Evolutionary conservation across 2,797 vertebrate genomes (phyloP).

Genomic region (Semotilus atromaculatus): DNA sequence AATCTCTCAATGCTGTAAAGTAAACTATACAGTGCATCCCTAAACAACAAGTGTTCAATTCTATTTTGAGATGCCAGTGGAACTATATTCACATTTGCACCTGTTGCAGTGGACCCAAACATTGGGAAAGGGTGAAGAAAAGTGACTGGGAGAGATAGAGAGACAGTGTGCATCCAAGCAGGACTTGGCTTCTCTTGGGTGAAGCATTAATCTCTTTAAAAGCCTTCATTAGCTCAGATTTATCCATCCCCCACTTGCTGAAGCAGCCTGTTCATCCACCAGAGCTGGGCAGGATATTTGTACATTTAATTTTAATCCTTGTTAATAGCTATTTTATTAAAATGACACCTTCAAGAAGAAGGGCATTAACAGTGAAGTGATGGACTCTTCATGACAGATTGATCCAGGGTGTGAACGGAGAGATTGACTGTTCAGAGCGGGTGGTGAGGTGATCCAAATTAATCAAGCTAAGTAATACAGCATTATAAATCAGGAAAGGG

Average conservation of each 20-base stretch:
- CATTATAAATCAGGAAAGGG: conserved; percentile 35
- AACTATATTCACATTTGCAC: background rate
- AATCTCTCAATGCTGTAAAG: too few relatives aligned
- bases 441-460: conserved; percentile 43
- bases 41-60: background rate
- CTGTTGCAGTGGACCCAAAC: conserved; percentile 17
- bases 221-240: conserved; percentile 51
- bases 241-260: conserved; percentile 32
- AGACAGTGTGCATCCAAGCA: conserved; percentile 17
- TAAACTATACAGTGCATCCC: background rate
- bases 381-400: conserved; percentile 49
- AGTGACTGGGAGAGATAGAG: conserved; percentile 14
- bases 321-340: conserved; percentile 62
- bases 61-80: background rate
- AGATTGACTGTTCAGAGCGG: conserved; percentile 33
- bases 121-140: background rate
- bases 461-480: conserved; percentile 53
- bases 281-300: conserved; percentile 31
- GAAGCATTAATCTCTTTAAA: conserved; percentile 56
- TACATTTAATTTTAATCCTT: conserved; percentile 56
- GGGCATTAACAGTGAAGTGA: conserved; percentile 43
- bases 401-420: conserved; percentile 39
- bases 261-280: conserved; percentile 5
- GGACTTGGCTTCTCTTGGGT: conserved; percentile 38
- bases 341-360: conserved; percentile 58